Conservation (phyloP, 2,113 vertebrate species). For the Fregetta grallaria region DNA sequence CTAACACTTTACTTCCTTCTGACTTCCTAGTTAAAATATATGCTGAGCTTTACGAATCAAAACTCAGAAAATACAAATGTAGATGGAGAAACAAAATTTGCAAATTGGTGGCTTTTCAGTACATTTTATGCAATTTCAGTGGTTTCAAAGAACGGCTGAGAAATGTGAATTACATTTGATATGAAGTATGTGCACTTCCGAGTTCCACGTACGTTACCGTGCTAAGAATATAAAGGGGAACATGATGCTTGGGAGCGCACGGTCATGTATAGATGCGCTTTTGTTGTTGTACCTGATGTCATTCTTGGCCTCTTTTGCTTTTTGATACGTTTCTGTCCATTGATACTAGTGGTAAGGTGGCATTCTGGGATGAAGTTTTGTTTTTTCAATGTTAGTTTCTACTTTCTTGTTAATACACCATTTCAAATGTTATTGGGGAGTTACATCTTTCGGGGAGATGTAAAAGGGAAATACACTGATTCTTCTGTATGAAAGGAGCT, state of each 20-base stretch:
- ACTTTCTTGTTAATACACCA: neutral
- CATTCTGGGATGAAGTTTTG: neutral
- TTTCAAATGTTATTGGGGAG: neutral
- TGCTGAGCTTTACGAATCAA: neutral
- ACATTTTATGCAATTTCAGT: neutral
- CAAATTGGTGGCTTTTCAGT: neutral
- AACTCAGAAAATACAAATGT: neutral
- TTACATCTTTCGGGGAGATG: neutral
- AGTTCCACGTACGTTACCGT: rapidly evolving
- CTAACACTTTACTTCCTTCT: neutral
- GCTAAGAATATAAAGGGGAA: neutral
- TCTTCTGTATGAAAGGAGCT: neutral
- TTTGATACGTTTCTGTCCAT: neutral
- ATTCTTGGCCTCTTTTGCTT: neutral
- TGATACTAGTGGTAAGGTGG: neutral
- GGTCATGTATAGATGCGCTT: neutral
- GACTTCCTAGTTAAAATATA: neutral
- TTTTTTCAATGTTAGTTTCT: neutral
- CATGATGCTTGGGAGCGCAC: rapidly evolving
- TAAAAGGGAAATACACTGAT: neutral
- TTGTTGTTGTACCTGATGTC: neutral
- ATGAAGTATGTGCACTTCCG: rapidly evolving
- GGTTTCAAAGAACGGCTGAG: neutral
- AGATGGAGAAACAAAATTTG: neutral
- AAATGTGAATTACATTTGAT: neutral